Evolutionary conservation across 2,113 vertebrate species (phyloP), one percentile per base, ranked within the genome.

Genomic region (Tricholaema leucomelas): DNA sequence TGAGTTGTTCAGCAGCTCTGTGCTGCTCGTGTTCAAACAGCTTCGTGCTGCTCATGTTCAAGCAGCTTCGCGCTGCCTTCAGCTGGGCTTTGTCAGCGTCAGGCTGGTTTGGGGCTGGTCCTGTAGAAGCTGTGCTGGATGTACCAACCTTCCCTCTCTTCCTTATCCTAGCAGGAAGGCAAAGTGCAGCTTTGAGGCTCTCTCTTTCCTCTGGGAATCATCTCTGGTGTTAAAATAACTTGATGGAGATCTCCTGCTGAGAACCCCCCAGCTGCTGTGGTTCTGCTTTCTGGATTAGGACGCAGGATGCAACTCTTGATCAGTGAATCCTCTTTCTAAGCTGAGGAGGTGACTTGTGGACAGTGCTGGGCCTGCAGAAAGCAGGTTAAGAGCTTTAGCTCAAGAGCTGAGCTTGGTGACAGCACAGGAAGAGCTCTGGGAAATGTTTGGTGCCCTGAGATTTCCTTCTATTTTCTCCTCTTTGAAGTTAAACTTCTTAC

Each of bases 241-340:
- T 70, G 6, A 8, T 80, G 20, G 56, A 11, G 35, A 1, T 58
- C 23, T 83, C 36, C 12, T 35, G 21, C 33, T 74, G 52, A 52
- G 74, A 72, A 44, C 31, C 10, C 6, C 52, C 52, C 0, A 0
- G 20, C 24, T 92, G 42, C 7, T 60, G 31, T 31, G 38, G 9
- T 70, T 88, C 86, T 56, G 15, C 30, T 85, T 77, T 70, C 67
- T 88, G 52, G 16, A 38, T 90, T 83, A 36, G 40, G 72, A 21
- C 0, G 0, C 38, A 15, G 67, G 46, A 31, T 67, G 33, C 19
- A 67, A 15, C 31, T 78, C 42, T 58, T 1, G 1, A 9, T 25
- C 6, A 1, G 36, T 66, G 77, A 58, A 67, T 73, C 36, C 15
- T 28, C 19, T 84, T 81, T 56, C 19, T 42, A 36, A 88, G 40